A percentile compares a stretch with the other conserved stretches of the same genome.
phyloP scores from a whole-genome alignment of 2,797 vertebrate genomes.

The Myripristis jacobus region DNA sequence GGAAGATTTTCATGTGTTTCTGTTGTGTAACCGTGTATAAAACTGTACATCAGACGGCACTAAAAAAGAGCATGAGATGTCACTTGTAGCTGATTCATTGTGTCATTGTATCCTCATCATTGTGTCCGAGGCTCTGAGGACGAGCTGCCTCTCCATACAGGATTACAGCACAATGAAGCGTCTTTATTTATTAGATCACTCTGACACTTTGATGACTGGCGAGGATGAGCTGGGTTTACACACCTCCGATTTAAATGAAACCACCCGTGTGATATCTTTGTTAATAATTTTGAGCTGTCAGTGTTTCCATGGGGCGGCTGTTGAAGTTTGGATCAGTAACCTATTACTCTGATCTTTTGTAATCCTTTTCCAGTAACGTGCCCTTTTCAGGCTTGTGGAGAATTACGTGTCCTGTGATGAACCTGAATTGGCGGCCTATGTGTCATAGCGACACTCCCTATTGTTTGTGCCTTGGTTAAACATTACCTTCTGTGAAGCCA shows the following conservation, averaged over 20 bases:
- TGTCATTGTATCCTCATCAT: slow-evolving; percentile 27
- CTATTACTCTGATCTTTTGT: slow-evolving; percentile 31
- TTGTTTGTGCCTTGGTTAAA: slow-evolving; percentile 80
- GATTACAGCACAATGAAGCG: no score
- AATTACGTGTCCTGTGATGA: slow-evolving; percentile 59
- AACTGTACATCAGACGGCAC: background rate
- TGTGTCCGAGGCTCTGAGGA: slow-evolving; percentile 21
- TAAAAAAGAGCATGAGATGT: slow-evolving; percentile 17
- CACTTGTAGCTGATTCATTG: slow-evolving; percentile 23
- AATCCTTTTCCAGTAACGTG: slow-evolving; percentile 40
- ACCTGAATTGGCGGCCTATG: slow-evolving; percentile 61
- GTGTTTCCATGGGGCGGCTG: slow-evolving; percentile 43
- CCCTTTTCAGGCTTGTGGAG: slow-evolving; percentile 42
- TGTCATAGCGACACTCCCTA: slow-evolving; percentile 79
- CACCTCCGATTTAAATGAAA: background rate
- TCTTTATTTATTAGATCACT: no score
- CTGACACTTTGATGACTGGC: background rate
- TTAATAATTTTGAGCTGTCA: slow-evolving; percentile 34
- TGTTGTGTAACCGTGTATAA: background rate
- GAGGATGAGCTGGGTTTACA: slow-evolving; percentile 19
- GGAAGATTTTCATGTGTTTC: background rate
- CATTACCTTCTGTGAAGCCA: slow-evolving; percentile 78
- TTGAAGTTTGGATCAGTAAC: slow-evolving; percentile 29
- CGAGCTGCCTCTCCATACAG: no score
- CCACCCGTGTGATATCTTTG: slow-evolving; percentile 11